Evolutionary conservation across 2,113 vertebrate genomes (phyloP).

Genomic region (Pedetes capensis): DNA sequence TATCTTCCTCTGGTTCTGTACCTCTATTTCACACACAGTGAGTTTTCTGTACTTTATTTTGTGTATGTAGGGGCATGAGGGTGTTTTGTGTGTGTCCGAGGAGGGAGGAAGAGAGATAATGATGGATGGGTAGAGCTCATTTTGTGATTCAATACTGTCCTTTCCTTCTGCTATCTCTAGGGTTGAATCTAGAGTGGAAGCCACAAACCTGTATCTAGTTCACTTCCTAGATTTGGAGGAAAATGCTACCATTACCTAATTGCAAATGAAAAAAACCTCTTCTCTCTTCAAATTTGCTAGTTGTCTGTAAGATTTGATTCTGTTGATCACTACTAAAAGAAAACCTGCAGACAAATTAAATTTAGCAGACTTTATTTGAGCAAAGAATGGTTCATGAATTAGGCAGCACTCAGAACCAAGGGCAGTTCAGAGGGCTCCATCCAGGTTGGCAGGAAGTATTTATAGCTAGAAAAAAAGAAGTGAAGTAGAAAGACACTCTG

Average conservation of each 20-base stretch:
- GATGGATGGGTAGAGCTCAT: neutral
- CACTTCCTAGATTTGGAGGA: neutral
- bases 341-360: neutral
- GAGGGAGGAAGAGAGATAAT: neutral
- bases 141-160: neutral
- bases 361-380: neutral
- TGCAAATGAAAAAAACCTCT: neutral
- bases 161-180: neutral
- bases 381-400: neutral
- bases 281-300: neutral
- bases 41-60: neutral
- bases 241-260: neutral
- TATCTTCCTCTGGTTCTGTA: neutral
- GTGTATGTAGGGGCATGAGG: neutral
- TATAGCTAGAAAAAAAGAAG: neutral
- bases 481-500: neutral
- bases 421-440: neutral
- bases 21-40: fast-evolving
- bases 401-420: neutral
- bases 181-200: neutral
- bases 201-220: neutral
- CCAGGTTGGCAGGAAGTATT: neutral
- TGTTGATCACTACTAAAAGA: neutral
- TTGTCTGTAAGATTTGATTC: neutral
- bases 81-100: neutral